Percentiles rank a stretch among this genome's conserved stretches.
phyloP scores from a whole-genome alignment of 2,888 invertebrate genomes.

The Petrophora chlorosata region DNA sequence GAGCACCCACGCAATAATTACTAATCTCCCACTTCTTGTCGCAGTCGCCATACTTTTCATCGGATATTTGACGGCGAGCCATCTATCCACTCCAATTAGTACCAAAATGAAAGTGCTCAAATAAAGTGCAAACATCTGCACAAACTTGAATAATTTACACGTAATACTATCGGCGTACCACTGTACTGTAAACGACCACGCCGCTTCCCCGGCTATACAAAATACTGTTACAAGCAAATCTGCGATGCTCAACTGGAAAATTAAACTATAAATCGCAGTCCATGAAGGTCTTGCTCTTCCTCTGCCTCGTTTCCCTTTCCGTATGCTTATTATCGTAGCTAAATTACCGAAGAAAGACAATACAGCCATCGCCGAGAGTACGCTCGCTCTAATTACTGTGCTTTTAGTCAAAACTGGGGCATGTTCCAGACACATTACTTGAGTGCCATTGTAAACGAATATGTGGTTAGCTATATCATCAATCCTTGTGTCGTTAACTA shows the following conservation, averaged over 20 bases:
- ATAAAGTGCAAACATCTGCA: conserved; percentile 92
- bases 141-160: conserved; percentile 91
- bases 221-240: conserved; percentile 92
- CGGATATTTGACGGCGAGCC: conserved; percentile 91
- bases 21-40: conserved; percentile 86
- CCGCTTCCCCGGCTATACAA: conserved; percentile 91
- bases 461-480: conserved; percentile 51
- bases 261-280: conserved; percentile 89
- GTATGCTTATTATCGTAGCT: conserved; percentile 90
- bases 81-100: conserved; percentile 91
- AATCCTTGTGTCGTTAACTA: conserved; percentile 54
- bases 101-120: conserved; percentile 92
- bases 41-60: conserved; percentile 88
- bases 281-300: conserved; percentile 85
- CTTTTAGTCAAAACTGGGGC: conserved; percentile 87
- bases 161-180: conserved; percentile 91
- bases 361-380: conserved; percentile 87
- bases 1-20: conserved; percentile 88
- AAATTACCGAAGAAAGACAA: conserved; percentile 89
- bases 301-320: conserved; percentile 83
- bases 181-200: conserved; percentile 91
- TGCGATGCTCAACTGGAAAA: conserved; percentile 92
- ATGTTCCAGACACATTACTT: conserved; percentile 82
- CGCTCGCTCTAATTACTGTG: conserved; percentile 86
- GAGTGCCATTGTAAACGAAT: conserved; percentile 62